Base-by-base conservation (phyloP, 1,140 invertebrate genomes). In the Temnothorax curvispinosus region DNA sequence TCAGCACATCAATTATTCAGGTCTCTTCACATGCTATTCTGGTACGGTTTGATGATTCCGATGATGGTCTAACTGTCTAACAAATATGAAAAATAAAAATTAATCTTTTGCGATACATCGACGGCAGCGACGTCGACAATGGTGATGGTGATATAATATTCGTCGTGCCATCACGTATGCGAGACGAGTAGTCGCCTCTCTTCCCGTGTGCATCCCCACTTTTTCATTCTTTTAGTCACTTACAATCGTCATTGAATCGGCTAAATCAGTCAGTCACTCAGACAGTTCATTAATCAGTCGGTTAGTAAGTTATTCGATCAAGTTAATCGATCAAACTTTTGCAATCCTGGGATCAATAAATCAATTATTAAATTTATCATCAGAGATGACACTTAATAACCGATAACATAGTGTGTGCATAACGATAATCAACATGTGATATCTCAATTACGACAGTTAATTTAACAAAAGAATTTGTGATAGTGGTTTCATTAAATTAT, bases 231-330 rank as follows among this genome's bases (percentile, higher is more conserved):
- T 84, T 77, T 52, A 50, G 58, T 47, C 35, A 47, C 27, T 50
- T 60, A 50, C 38, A 35, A 78, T 85, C 21, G 58, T 80, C 67
- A 58, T 60, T 60, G 21, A 88, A 41, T 62, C 21, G 64, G 13
- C 6, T 69, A 67, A 54, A 69, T 32, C 58, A 88, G 47, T 76
- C 74, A 87, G 88, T 85, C 81, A 90, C 76, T 88, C 78, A 82
- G 85, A 50, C 60, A 77, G 87, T 77, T 85, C 87, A 80, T 86
- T 76, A 85, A 77, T 90, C 80, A 84, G 69, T 86, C 47, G 91
- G 56, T 91, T 80, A 91, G 75, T 90, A 67, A 72, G 50, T 71
- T 78, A 89, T 72, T 85, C 9, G 27, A 41, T 56, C 32, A 54
- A 58, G n/a, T 77, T 18, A 82, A 71, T 84, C 54, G 13, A 75